Evolutionary conservation across 2,888 invertebrate species (phyloP).

Genomic region (Psylliodes chrysocephalus): DNA sequence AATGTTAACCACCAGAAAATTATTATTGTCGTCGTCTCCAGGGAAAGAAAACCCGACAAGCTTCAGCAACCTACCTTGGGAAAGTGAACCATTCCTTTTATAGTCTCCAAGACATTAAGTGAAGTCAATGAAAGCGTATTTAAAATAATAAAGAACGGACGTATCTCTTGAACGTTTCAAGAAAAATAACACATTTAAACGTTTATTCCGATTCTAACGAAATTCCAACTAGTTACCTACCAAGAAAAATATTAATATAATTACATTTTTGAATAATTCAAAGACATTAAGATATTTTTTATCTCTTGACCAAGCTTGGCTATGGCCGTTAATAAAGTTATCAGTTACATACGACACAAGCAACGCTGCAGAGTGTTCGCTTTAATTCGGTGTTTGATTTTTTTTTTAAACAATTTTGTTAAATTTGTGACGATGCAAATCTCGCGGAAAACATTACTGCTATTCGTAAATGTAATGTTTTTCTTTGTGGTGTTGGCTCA

Average conservation of each 20-base stretch:
- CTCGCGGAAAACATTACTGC: neutral
- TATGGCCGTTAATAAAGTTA: too few species aligned
- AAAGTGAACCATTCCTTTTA: too few species aligned
- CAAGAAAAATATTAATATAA: conserved; percentile 17
- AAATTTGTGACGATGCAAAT: conserved; percentile 9
- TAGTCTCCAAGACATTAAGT: too few species aligned
- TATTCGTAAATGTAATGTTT: conserved; percentile 5
- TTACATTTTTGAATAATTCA: conserved; percentile 5
- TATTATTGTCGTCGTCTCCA: too few species aligned
- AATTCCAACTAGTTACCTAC: neutral
- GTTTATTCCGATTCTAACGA: neutral
- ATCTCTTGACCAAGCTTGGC: neutral
- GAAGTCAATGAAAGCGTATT: too few species aligned
- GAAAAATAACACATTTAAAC: too few species aligned
- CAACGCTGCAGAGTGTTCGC: neutral
- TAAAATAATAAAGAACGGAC: too few species aligned
- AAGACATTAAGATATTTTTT: neutral
- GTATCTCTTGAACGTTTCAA: too few species aligned
- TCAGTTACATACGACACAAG: neutral
- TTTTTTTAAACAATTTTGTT: too few species aligned
- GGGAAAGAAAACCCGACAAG: too few species aligned
- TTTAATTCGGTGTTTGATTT: neutral
- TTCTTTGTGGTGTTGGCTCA: neutral
- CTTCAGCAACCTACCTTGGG: too few species aligned
- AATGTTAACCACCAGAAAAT: too few species aligned